Evolutionary conservation across 2,797 vertebrate species (phyloP), one percentile per base, ranked within the genome.

Genomic region (Chrysocyon brachyurus): DNA sequence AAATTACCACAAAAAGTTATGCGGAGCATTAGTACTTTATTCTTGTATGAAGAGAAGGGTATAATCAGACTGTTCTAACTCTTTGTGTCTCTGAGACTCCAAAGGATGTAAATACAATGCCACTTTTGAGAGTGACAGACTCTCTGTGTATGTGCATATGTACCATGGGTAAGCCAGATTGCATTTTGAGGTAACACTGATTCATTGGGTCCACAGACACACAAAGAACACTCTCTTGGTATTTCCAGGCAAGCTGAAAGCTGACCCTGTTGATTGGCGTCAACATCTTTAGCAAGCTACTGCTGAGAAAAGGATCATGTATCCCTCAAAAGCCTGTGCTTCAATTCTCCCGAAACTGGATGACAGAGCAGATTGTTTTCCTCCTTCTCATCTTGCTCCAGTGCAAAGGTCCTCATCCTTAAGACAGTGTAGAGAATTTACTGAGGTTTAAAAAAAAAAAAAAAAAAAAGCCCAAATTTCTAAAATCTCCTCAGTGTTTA

Each of bases 161-260:
- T 2, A 61, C 31, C 52, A 33, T 5, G 15, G 14, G 14, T 31
- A 85, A 88, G 15, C 11, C 89, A 91, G 59, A 68, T 63, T 52
- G 8, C 12, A 52, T 94, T 94, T 83, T 94, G 87, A 96, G 36
- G 56, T 46, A 64, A 66, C 81, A 8, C 22, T 93, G 75, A 93
- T 73, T 97, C 79, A 85, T 24, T 59, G 24, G 40, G 8, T 24
- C n/a, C 36, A 2, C 4, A 84, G 36, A 77, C 19, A 61, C n/a
- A 68, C 52, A 78, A 12, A 57, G 31, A 81, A 81, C 36, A 57
- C 2, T 33, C 6, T 82, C 12, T 52, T 68, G 9, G 75, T 78
- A 36, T 91, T 97, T 90, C 56, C 36, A 93, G 59, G 28, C 22
- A 88, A 86, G 75, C 33, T 40, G 78, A 96, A 94, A 95, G 28